Conservation (phyloP, 2,797 vertebrate species). For the Danionella dracula region DNA sequence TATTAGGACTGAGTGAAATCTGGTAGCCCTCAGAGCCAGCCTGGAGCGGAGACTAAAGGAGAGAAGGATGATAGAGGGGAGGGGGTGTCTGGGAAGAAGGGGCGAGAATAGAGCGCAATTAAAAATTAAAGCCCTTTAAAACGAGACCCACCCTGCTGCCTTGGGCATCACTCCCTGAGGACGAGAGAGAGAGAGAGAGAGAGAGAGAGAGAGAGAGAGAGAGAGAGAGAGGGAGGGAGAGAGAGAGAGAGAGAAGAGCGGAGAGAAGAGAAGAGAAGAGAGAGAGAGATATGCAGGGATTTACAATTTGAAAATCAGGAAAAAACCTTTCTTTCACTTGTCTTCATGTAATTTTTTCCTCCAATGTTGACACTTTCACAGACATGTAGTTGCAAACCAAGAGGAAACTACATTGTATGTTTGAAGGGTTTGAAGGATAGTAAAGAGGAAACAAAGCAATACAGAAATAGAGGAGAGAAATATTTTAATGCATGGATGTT, state of each 20-base stretch:
- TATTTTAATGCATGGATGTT: constrained; percentile 28
- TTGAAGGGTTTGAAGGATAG: neutral
- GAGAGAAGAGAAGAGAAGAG: constrained; percentile 11
- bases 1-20: constrained; percentile 60
- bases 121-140: constrained; percentile 70
- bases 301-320: neutral
- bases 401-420: neutral
- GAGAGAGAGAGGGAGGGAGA: neutral
- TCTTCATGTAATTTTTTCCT: neutral
- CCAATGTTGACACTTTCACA: neutral
- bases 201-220: neutral
- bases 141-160: constrained; percentile 56
- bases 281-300: neutral
- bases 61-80: constrained; percentile 21
- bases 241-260: too few relatives aligned
- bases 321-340: neutral
- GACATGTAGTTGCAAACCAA: neutral
- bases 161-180: constrained; percentile 30
- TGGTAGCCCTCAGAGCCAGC: constrained; percentile 53
- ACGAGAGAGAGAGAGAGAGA: neutral
- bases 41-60: constrained; percentile 22
- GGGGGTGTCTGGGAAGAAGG: constrained; percentile 23
- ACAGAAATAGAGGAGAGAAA: constrained; percentile 14
- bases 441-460: neutral
- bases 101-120: constrained; percentile 54